Evolutionary conservation across 2,888 invertebrate genomes (phyloP), one percentile per base, ranked within the genome.

Genomic region (Sinodicranocentrus sp.): DNA sequence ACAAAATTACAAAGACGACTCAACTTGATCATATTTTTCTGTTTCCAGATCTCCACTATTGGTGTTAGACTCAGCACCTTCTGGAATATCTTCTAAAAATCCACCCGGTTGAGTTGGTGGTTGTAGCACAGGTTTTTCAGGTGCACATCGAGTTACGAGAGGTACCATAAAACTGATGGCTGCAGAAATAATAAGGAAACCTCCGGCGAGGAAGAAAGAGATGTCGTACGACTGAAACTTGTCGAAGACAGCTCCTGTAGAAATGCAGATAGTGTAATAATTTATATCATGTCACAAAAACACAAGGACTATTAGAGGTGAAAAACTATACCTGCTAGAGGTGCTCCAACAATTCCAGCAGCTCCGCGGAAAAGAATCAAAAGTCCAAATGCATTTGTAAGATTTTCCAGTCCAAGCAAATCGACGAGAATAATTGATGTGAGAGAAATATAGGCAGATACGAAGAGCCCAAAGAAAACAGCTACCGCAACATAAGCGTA

Each of bases 381-480:
- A 86, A 99, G 93, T 13, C 99, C 99, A 91, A 99, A 99, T 63
- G 98, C 98, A 91, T 97, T 99, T 63, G 99, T 99, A 88, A 99
- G 92, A 90, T 96, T 96, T 90, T 98, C 98, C 90, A 99, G 92
- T 0, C 99, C 99, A 65, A 99, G 93, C 44, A 99, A 93, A 91
- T 99, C 98, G 88, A 98, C 98, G 85, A 99, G 93, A 90, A 99
- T 98, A 90, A 99, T 98, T 67, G 99, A 99, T 54, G 99, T 99
- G 82, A 99, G 92, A 10, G 98, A 98, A 90, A 99, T 98, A 92
- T 97, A 99, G 85, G 98, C 92, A 95, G 96, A 96, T 88, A 97
- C 95, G 89, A 97, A 97, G 87, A 98, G 92, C 85, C 98, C 98
- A 90, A 98, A 98, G 89, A 96, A 95, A 87, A 97, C 93, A 44